These are phyloP conservation scores for Manis pentadactyla DNA, from an alignment of 2,797 vertebrate species.

Conservation along the genomic window DNA sequence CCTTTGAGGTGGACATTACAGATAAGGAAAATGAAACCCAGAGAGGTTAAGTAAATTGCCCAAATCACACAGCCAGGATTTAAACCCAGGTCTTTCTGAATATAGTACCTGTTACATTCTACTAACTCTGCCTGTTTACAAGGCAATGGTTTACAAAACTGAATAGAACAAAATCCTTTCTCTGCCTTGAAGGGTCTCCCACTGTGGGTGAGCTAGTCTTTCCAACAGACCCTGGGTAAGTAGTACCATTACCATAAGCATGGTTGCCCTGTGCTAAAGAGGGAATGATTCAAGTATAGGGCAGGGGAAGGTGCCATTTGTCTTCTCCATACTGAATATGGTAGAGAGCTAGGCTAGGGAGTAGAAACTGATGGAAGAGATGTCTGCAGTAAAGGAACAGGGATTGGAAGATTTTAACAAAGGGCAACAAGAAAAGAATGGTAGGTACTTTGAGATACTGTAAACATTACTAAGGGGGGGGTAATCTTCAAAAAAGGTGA, in stretches of 20 bases:
- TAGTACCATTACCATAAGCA: not conserved
- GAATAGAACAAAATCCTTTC: not conserved
- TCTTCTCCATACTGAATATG: not conserved
- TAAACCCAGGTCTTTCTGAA: constrained; percentile 50
- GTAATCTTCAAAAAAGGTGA: not conserved
- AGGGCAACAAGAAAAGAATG: not conserved
- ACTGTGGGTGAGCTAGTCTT: not conserved
- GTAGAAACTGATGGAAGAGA: not conserved
- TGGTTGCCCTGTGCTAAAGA: not conserved
- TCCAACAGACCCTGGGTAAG: not conserved
- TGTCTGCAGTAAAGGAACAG: not conserved
- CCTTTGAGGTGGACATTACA: not conserved
- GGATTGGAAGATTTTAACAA: not conserved
- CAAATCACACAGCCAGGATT: not conserved
- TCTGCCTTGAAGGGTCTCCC: not conserved
- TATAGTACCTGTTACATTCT: not conserved
- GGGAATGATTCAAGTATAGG: not conserved
- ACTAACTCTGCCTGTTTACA: not conserved
- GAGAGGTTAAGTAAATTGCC: constrained; percentile 8
- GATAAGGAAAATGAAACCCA: not conserved
- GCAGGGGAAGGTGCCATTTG: not conserved
- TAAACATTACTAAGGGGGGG: not conserved
- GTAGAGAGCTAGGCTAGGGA: not conserved
- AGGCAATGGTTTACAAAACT: not conserved
- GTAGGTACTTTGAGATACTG: not conserved